These are phyloP conservation scores for Eulithis prunata DNA, from an alignment of 2,888 invertebrate genomes.

Conservation along the genomic window DNA sequence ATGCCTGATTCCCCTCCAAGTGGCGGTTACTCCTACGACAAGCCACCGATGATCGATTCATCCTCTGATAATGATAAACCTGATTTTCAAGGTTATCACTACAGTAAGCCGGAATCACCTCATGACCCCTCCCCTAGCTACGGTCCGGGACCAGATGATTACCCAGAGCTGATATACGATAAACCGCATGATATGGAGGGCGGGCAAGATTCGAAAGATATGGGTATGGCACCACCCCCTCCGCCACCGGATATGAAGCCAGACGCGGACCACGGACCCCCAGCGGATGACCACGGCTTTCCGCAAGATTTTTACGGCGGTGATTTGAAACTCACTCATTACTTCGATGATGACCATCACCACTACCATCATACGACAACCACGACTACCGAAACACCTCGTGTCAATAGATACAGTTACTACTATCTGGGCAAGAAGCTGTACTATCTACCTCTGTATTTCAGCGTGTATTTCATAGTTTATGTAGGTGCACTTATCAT, in stretches of 20 bases:
- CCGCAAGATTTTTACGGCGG: slow-evolving; percentile 76
- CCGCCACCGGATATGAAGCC: slow-evolving; percentile 56
- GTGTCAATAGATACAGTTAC: slow-evolving; percentile 88
- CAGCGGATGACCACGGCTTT: slow-evolving; percentile 70
- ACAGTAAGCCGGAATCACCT: slow-evolving; percentile 42
- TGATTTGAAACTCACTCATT: slow-evolving; percentile 70
- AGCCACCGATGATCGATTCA: slow-evolving; percentile 61
- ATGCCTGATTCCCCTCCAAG: slow-evolving; percentile 53
- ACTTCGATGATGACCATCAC: slow-evolving; percentile 72
- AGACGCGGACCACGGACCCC: slow-evolving; percentile 52
- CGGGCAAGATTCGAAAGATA: slow-evolving; percentile 56
- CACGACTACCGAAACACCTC: slow-evolving; percentile 80
- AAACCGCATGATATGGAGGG: slow-evolving; percentile 61
- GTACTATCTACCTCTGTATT: slow-evolving; percentile 90
- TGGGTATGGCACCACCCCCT: slow-evolving; percentile 70
- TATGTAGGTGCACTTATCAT: slow-evolving; percentile 89
- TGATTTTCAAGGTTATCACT: slow-evolving; percentile 52
- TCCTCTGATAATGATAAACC: slow-evolving; percentile 57
- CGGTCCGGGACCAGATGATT: slow-evolving; percentile 47
- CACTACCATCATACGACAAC: slow-evolving; percentile 71
- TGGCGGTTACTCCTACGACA: slow-evolving; percentile 67
- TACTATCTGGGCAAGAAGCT: slow-evolving; percentile 90
- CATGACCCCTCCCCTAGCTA: slow-evolving; percentile 20
- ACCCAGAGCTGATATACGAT: slow-evolving; percentile 67
- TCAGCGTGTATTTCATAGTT: slow-evolving; percentile 88